Evolutionary conservation across 1,140 invertebrate genomes (phyloP).

Genomic region (Vollenhovia emeryi): DNA sequence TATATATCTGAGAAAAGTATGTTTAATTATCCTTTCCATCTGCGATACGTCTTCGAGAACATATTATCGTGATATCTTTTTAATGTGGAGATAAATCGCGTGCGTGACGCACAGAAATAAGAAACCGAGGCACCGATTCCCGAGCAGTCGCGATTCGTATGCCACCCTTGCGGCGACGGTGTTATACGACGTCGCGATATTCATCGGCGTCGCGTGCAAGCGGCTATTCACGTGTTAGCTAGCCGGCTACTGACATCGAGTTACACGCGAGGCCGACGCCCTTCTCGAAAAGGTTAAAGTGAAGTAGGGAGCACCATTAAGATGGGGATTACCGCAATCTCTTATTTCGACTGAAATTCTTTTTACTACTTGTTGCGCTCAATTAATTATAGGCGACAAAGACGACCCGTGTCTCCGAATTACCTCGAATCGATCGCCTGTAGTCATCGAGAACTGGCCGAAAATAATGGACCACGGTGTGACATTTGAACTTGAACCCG

Average conservation of each 20-base stretch:
- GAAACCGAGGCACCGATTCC: neutral
- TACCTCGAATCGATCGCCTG: neutral
- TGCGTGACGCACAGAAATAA: constrained; percentile 15
- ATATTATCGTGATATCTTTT: neutral
- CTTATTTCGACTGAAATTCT: neutral
- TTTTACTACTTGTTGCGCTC: constrained; percentile 40
- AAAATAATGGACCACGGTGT: neutral
- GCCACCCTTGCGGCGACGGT: neutral
- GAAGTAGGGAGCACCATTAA: neutral
- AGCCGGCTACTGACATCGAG: constrained; percentile 42
- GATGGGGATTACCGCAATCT: neutral
- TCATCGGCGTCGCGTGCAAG: constrained; percentile 31
- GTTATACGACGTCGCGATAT: neutral
- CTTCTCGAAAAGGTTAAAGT: constrained; percentile 24
- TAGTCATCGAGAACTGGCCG: neutral
- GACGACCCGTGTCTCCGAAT: neutral
- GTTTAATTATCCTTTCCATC: neutral
- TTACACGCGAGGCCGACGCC: constrained; percentile 22
- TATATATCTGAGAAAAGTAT: neutral
- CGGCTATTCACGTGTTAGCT: constrained; percentile 13
- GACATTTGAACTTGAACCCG: constrained; percentile 29
- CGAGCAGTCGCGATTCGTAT: neutral
- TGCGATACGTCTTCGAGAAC: neutral
- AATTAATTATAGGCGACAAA: constrained; percentile 5
- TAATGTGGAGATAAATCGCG: constrained; percentile 1